Evolutionary conservation across 2,797 vertebrate species (phyloP).

Genomic region (Hemibagrus guttatus): DNA sequence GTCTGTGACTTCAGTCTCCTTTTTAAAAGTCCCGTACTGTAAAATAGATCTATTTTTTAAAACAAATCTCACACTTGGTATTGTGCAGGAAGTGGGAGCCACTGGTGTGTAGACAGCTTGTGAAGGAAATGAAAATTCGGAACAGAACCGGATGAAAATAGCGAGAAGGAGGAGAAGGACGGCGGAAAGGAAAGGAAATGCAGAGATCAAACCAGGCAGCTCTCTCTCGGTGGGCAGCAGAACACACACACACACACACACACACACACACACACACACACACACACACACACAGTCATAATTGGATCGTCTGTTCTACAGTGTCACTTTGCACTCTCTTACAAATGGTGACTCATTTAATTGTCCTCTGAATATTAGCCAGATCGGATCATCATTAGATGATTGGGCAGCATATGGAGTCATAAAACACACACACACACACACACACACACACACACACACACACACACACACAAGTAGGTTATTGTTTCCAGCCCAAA

Average conservation of each 20-base stretch:
- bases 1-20: too few species aligned
- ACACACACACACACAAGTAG: neutral
- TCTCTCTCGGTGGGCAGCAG: slow-evolving; percentile 15
- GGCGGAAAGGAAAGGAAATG: neutral
- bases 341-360: slow-evolving; percentile 10
- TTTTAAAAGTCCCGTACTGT: neutral
- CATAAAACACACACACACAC: neutral
- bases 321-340: slow-evolving; percentile 7
- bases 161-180: slow-evolving; percentile 16
- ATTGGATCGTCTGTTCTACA: slow-evolving; percentile 27
- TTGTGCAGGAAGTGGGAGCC: neutral
- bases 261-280: slow-evolving; percentile 2
- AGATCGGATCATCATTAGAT: neutral
- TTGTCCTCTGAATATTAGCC: slow-evolving; percentile 7
- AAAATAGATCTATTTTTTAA: neutral
- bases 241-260: neutral
- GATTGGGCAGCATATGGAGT: neutral
- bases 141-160: slow-evolving; percentile 18
- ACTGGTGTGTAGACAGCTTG: neutral
- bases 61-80: neutral
- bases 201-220: slow-evolving; percentile 14
- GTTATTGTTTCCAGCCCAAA: neutral
- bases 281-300: slow-evolving; percentile 4
- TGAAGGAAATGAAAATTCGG: slow-evolving; percentile 28
- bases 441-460: neutral